Conservation (phyloP, 1,140 invertebrate species). For the Drosophila mauritiana region DNA sequence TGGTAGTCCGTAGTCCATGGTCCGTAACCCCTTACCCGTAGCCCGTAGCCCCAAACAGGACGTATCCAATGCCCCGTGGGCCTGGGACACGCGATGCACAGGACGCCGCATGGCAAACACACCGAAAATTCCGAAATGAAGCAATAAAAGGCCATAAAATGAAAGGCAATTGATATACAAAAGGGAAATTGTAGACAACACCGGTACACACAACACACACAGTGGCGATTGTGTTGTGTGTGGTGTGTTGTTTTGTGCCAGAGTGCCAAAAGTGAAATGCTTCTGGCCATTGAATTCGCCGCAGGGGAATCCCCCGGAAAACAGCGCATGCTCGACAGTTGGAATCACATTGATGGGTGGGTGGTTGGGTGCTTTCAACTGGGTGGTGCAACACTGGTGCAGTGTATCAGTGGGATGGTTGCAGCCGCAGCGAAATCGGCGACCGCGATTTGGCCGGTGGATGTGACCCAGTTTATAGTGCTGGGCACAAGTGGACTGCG, state of each 20-base stretch:
- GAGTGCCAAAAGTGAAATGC: slow-evolving; percentile 26
- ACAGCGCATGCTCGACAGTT: slow-evolving; percentile 64
- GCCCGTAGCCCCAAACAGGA: slow-evolving; percentile 2
- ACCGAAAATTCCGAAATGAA: slow-evolving; percentile 52
- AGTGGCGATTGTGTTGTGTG: slow-evolving; percentile 19
- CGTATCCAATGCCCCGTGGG: slow-evolving; percentile 14
- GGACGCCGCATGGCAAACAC: slow-evolving; percentile 13
- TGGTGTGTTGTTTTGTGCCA: slow-evolving; percentile 39
- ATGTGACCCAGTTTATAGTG: slow-evolving; percentile 68
- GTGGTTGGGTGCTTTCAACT: background rate
- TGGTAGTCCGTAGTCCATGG: slow-evolving; percentile 2
- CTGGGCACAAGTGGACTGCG: slow-evolving; percentile 2
- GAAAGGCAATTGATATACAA: slow-evolving; percentile 80
- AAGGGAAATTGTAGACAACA: slow-evolving; percentile 69
- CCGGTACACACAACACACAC: background rate
- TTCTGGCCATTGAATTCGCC: slow-evolving; percentile 55
- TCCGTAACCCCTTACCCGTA: slow-evolving; percentile 4
- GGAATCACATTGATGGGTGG: background rate
- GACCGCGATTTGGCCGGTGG: slow-evolving; percentile 36
- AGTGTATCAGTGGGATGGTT: background rate
- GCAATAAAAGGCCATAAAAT: slow-evolving; percentile 57
- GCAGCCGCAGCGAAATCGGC: slow-evolving; percentile 52
- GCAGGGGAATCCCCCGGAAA: slow-evolving; percentile 31
- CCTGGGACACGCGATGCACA: slow-evolving; percentile 28
- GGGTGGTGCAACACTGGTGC: background rate